Evolutionary conservation across 2,113 vertebrate species (phyloP).

Genomic region (Tricholaema leucomelas): DNA sequence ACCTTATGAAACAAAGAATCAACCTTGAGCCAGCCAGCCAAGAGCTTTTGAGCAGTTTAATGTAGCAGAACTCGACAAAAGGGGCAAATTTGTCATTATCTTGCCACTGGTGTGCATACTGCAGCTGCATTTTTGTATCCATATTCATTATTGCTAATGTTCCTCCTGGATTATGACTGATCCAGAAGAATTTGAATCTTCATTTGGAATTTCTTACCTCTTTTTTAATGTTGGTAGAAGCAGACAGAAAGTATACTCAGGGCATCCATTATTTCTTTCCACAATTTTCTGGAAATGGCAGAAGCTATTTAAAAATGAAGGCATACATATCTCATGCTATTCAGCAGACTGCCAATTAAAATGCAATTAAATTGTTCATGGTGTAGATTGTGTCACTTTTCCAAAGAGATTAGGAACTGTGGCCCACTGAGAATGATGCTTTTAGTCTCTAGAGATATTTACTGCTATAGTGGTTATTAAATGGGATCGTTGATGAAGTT

Average conservation of each 20-base stretch:
- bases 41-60: slow-evolving; percentile 57
- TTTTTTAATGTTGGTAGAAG: slow-evolving; percentile 45
- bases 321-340: slow-evolving; percentile 65
- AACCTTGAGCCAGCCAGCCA: slow-evolving; percentile 11
- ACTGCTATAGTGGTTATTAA: slow-evolving; percentile 55
- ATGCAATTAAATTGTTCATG: slow-evolving; percentile 73
- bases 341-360: slow-evolving; percentile 75
- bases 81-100: slow-evolving; percentile 22
- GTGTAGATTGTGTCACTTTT: slow-evolving; percentile 62
- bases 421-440: slow-evolving; percentile 40
- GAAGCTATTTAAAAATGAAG: slow-evolving; percentile 73
- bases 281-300: slow-evolving; percentile 66
- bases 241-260: slow-evolving; percentile 44
- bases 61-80: slow-evolving; percentile 46
- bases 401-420: slow-evolving; percentile 55
- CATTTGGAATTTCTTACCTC: not conserved
- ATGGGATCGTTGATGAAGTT: slow-evolving; percentile 12
- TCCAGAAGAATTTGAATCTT: slow-evolving; percentile 61
- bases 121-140: slow-evolving; percentile 22
- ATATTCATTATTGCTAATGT: slow-evolving; percentile 37
- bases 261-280: slow-evolving; percentile 69
- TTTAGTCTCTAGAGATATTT: slow-evolving; percentile 58
- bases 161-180: slow-evolving; percentile 48
- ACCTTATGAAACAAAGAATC: slow-evolving; percentile 35
- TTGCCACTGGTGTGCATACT: not conserved